Evolutionary conservation across 2,888 invertebrate genomes (phyloP).

Genomic region (Conops quadrifasciatus): DNA sequence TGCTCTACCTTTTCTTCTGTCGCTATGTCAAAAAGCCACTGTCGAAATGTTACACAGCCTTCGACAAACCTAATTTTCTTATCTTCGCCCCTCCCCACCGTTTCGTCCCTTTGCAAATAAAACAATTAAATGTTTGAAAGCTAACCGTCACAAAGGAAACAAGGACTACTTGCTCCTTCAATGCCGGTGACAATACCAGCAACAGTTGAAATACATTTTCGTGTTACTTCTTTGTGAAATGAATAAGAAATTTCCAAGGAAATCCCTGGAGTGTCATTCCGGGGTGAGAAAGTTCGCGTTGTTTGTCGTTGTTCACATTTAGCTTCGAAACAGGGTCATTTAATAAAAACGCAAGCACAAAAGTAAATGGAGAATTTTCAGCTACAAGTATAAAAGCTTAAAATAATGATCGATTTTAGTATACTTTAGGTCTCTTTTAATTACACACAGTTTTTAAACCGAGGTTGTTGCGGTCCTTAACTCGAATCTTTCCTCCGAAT

Average conservation of each 20-base stretch:
- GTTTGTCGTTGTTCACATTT: slow-evolving; percentile 36
- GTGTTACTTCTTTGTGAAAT: neutral
- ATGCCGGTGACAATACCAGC: slow-evolving; percentile 8
- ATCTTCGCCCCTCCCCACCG: neutral
- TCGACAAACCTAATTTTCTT: slow-evolving; percentile 22
- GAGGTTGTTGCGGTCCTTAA: too few species aligned
- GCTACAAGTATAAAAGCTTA: too few species aligned
- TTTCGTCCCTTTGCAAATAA: neutral
- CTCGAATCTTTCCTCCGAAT: too few species aligned
- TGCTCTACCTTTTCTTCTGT: too few species aligned
- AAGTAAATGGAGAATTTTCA: too few species aligned
- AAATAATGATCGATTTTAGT: too few species aligned
- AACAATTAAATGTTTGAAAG: slow-evolving; percentile 30
- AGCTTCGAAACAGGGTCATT: slow-evolving; percentile 15
- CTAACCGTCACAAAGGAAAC: neutral
- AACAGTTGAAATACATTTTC: slow-evolving; percentile 30
- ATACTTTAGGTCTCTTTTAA: too few species aligned
- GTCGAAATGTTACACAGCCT: too few species aligned
- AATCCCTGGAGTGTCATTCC: slow-evolving; percentile 45
- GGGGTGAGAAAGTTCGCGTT: slow-evolving; percentile 45
- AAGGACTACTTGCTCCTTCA: slow-evolving; percentile 17
- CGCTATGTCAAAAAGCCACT: too few species aligned
- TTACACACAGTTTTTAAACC: too few species aligned
- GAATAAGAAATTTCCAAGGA: slow-evolving; percentile 10
- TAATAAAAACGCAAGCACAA: neutral